phyloP scores from a whole-genome alignment of 2,888 invertebrate genomes.

The Tinea semifulvella region DNA sequence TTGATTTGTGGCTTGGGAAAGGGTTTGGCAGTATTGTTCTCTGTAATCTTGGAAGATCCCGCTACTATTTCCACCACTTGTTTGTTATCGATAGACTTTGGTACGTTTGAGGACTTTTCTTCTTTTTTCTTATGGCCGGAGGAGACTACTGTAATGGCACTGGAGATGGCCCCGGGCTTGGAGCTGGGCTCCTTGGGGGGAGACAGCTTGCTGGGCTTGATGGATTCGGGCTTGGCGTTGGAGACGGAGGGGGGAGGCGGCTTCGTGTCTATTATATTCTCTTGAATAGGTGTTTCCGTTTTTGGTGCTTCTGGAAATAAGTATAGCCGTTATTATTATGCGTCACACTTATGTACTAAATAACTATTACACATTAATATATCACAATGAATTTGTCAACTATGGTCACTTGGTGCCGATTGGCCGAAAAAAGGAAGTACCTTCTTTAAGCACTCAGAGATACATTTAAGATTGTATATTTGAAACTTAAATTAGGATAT shows the following conservation, averaged over 20 bases:
- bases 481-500: background rate
- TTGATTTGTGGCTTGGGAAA: slow-evolving; percentile 36
- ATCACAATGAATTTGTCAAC: too few species aligned
- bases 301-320: slow-evolving; percentile 46
- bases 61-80: slow-evolving; percentile 66
- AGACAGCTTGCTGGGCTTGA: slow-evolving; percentile 53
- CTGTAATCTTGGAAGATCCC: slow-evolving; percentile 57
- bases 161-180: slow-evolving; percentile 40
- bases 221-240: slow-evolving; percentile 48
- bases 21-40: slow-evolving; percentile 38
- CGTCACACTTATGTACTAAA: background rate
- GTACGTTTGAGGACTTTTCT: slow-evolving; percentile 40
- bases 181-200: slow-evolving; percentile 47
- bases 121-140: slow-evolving; percentile 53
- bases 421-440: too few species aligned
- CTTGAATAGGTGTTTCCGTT: slow-evolving; percentile 50
- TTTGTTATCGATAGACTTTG: slow-evolving; percentile 61
- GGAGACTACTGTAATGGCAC: slow-evolving; percentile 49
- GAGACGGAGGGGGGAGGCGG: slow-evolving; percentile 47
- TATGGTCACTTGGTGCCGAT: too few species aligned
- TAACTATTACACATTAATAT: too few species aligned
- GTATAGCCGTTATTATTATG: background rate
- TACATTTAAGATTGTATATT: too few species aligned
- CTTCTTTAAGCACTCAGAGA: too few species aligned
- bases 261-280: slow-evolving; percentile 59